A percentile compares a stretch with the other conserved stretches of the same genome.
These are phyloP conservation scores for Lapara coniferarum DNA, from an alignment of 2,888 invertebrate species.

Conservation along the genomic window DNA sequence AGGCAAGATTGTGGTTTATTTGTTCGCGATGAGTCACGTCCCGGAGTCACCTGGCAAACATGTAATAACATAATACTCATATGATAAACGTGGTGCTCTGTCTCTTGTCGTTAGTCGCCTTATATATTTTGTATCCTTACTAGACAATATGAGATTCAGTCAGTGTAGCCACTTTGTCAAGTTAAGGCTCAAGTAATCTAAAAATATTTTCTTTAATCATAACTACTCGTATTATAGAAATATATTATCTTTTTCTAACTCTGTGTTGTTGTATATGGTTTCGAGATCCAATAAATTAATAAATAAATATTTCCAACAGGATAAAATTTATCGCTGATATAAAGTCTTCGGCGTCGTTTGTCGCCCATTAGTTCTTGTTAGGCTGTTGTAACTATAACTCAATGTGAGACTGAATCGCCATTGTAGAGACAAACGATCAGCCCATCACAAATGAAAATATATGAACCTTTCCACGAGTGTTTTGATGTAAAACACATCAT, in stretches of 20 bases:
- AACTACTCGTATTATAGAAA: too few relatives aligned
- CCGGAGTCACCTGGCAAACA: too few relatives aligned
- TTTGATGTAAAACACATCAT: neutral
- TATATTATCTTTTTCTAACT: neutral
- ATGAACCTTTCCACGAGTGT: neutral
- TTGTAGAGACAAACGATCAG: neutral
- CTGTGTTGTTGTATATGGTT: neutral
- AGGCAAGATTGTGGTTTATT: too few relatives aligned
- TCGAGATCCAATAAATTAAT: slow-evolving; percentile 13
- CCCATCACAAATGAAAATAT: slow-evolving; percentile 18
- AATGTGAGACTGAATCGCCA: slow-evolving; percentile 8
- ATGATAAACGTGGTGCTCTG: too few relatives aligned
- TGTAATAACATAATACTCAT: too few relatives aligned
- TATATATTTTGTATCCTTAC: too few relatives aligned
- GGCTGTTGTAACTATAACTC: slow-evolving; percentile 20
- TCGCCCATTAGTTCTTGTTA: slow-evolving; percentile 28
- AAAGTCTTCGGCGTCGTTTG: slow-evolving; percentile 26
- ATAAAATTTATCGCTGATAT: slow-evolving; percentile 23
- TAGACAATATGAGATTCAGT: too few relatives aligned
- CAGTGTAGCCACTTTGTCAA: too few relatives aligned
- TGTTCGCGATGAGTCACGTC: too few relatives aligned
- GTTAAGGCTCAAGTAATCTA: too few relatives aligned
- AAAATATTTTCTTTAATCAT: neutral
- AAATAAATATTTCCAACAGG: slow-evolving; percentile 26
- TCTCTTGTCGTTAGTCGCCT: too few relatives aligned